phyloP scores from a whole-genome alignment of 2,797 vertebrate genomes.

The Pseudopleuronectes americanus region DNA sequence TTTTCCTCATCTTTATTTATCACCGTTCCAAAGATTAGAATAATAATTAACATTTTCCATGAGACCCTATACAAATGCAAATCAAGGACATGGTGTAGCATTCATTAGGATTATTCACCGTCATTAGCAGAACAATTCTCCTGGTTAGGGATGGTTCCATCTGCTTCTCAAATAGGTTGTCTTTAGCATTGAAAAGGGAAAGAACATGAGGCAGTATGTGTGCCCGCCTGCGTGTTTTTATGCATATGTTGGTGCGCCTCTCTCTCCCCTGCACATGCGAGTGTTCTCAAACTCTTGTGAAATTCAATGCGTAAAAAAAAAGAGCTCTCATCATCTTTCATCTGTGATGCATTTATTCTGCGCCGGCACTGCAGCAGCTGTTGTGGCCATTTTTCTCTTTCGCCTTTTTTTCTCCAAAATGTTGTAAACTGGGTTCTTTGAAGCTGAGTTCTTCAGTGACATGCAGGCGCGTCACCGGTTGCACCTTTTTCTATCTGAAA shows the following conservation, averaged over 20 bases:
- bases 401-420: neutral
- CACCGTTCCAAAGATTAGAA: slow-evolving; percentile 71
- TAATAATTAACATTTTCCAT: slow-evolving; percentile 66
- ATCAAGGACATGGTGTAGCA: slow-evolving; percentile 64
- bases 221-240: slow-evolving; percentile 48
- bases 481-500: slow-evolving; percentile 46
- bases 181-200: slow-evolving; percentile 49
- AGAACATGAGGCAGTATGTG: slow-evolving; percentile 50
- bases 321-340: slow-evolving; percentile 66
- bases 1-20: slow-evolving; percentile 55
- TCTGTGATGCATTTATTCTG: slow-evolving; percentile 64
- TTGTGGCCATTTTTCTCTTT: slow-evolving; percentile 47
- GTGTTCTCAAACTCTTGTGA: slow-evolving; percentile 56
- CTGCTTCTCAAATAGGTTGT: slow-evolving; percentile 24
- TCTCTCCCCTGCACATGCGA: slow-evolving; percentile 27
- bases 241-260: slow-evolving; percentile 36
- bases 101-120: slow-evolving; percentile 66
- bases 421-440: slow-evolving; percentile 46
- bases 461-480: slow-evolving; percentile 42
- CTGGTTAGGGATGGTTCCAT: slow-evolving; percentile 38
- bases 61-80: slow-evolving; percentile 33
- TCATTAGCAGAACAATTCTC: slow-evolving; percentile 71
- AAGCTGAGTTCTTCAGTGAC: slow-evolving; percentile 46
- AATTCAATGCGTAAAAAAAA: slow-evolving; percentile 62
- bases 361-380: slow-evolving; percentile 62